Evolutionary conservation across 2,113 vertebrate species (phyloP), one percentile per base, ranked within the genome.

Genomic region (Carassius carassius): DNA sequence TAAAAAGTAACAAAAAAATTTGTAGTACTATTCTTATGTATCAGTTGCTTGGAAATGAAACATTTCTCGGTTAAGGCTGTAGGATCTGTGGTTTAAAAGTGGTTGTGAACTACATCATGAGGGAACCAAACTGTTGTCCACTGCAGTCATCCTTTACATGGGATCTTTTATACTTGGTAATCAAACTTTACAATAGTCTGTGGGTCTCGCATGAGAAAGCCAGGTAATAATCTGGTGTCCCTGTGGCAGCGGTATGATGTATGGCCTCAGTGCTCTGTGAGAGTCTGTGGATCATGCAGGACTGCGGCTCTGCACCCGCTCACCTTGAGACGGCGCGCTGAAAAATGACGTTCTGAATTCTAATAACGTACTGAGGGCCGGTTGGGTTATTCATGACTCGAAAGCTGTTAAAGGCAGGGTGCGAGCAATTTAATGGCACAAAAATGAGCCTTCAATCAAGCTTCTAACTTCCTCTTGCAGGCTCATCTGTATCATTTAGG

Each of bases 361-460:
- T 72, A 82, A 85, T 63, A 47, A 65, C 3, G 80, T 35, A 13
- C 70, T 19, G 81, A 47, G 62, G 72, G 67, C 82, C 58, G 29
- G 58, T 74, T 82, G 79, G 70, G 81, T 84, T 81, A 87, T 67
- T 84, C 70, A 84, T 87, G 83, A 69, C 62, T 73, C 23, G 21
- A 32, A 32, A 60, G 69, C 21, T 65, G 73, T 47, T 12, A 85
- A 81, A 85, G 37, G 65, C 56, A 51, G 23, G 3, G 19, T 29
- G 29, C 23, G 47, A 67, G 63, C 14, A 82, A 70, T 56, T 51
- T 82, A 82, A 82, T 72, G 81, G 37, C 56, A 47, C 82, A 60
- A 25, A 73, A 75, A 83, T 83, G 82, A 83, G 82, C 70, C 82
- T 83, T 75, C 70, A 62, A 62, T 83, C 82, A 75, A 75, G 54